A percentile compares a stretch with the other conserved stretches of the same genome.
These are phyloP conservation scores for Drepanosiphum platanoidis DNA, from an alignment of 2,888 invertebrate genomes.

Conservation along the genomic window DNA sequence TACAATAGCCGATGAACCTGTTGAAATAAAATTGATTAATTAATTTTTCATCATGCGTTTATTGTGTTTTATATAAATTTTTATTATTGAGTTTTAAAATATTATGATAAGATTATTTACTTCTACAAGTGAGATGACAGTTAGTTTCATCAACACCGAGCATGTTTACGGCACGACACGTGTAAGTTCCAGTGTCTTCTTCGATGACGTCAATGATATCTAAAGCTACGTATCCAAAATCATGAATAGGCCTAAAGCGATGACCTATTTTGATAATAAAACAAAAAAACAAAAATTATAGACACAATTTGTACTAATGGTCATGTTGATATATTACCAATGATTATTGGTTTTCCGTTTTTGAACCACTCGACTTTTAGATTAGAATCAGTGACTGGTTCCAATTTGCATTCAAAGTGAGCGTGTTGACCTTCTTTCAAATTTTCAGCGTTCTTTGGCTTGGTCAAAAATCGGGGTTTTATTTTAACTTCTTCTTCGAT, in stretches of 20 bases:
- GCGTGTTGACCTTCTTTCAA: constrained; percentile 91
- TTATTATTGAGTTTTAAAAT: constrained; percentile 65
- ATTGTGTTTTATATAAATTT: too few relatives aligned
- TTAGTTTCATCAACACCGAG: constrained; percentile 88
- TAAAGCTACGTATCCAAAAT: constrained; percentile 97
- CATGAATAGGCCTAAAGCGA: constrained; percentile 94
- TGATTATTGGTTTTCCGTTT: constrained; percentile 91
- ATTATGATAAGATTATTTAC: constrained; percentile 67
- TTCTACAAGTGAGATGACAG: constrained; percentile 78
- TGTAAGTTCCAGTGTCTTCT: constrained; percentile 94
- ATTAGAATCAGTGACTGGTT: constrained; percentile 96
- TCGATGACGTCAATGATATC: constrained; percentile 96
- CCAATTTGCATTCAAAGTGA: constrained; percentile 96
- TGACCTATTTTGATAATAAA: constrained; percentile 72
- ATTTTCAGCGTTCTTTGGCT: constrained; percentile 86
- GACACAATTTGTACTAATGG: not conserved
- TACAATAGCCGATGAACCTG: constrained; percentile 78
- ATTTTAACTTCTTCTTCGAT: constrained; percentile 85
- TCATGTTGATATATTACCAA: constrained; percentile 71
- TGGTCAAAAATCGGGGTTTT: constrained; percentile 85
- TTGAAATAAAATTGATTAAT: constrained; percentile 31
- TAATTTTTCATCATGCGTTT: not conserved
- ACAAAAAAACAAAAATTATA: not conserved
- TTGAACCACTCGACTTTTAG: constrained; percentile 97
- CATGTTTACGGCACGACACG: constrained; percentile 90